Base-by-base conservation (phyloP, 2,888 invertebrate species). In the Cephus spinipes region DNA sequence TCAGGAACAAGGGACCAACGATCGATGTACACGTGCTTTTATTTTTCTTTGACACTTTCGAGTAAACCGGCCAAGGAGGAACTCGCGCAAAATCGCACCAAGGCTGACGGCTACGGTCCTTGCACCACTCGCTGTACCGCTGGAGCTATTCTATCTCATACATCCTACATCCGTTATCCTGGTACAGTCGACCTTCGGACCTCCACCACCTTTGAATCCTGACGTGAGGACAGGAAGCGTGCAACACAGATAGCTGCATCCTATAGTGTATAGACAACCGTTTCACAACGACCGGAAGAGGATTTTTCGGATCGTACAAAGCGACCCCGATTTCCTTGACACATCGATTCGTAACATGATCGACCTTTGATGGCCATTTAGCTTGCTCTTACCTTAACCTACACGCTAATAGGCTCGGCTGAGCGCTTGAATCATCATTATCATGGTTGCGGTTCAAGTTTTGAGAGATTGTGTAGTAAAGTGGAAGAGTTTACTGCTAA, bases 401-500 rank as follows among this genome's bases (percentile, higher is more conserved):
- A 55, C 23, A 55, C 55, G 55, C 55, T 23, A 55, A 55, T 23
- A 55, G 55, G 55, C 55, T 55, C 55, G 55, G 23, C 55, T 55
- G 55, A 55, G 23, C 9, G 55, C 23, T 55, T 55, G 23, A 55
- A 55, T 23, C 55, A 55, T 55, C 55, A 23, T 55, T 23, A 55
- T 23, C 23, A 23, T 55, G 55, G 23, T 55, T 55, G 55, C 23
- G 55, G 55, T 23, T 55, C 9, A 23, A 55, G 55, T 55, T 55
- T 55, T 23, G 9, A 55, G 55, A 55, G 55, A 55, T 9, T 55
- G 55, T 23, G 23, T 55, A 55, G 55, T 23, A 55, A 32, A 71
- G 71, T 71, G 71, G 71, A 71, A 31, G 71, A 71, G 74, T 74
- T 74, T 74, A 74, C 74, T 74, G 74, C 35, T 74, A 74, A 33